These are phyloP conservation scores for Eulemur albifrons DNA, from an alignment of 2,797 vertebrate species.

Conservation along the genomic window DNA sequence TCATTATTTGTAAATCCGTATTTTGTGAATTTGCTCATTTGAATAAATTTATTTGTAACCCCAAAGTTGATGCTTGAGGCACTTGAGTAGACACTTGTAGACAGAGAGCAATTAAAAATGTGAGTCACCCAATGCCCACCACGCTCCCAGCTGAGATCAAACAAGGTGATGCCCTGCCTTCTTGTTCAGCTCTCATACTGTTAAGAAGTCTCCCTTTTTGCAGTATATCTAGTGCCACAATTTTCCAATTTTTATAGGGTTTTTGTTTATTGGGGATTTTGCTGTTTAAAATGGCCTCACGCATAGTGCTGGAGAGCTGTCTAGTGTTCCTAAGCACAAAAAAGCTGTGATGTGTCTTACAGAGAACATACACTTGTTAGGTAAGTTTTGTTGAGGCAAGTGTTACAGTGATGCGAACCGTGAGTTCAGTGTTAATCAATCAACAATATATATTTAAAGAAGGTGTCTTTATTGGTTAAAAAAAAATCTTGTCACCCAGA, in stretches of 20 bases:
- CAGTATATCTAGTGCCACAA: background rate
- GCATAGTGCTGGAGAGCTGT: background rate
- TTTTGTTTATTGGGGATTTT: background rate
- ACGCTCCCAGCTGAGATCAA: background rate
- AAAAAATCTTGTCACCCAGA: background rate
- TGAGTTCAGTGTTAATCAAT: background rate
- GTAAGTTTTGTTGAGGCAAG: background rate
- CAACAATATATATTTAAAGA: background rate
- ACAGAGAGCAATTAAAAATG: background rate
- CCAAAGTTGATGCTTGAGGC: background rate
- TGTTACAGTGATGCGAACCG: fast-evolving
- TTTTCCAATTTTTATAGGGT: background rate
- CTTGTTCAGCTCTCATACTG: background rate
- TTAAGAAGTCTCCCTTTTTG: background rate
- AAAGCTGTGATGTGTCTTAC: background rate
- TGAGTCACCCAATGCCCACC: too few relatives aligned
- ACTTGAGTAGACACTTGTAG: background rate
- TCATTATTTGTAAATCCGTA: background rate
- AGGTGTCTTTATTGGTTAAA: background rate
- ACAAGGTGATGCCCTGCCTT: background rate
- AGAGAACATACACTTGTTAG: background rate
- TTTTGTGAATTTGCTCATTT: background rate
- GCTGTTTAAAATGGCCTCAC: background rate
- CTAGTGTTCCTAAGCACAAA: background rate
- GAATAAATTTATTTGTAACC: background rate